Evolutionary conservation across 2,113 vertebrate genomes (phyloP), one percentile per base, ranked within the genome.

Genomic region (Tetrax tetrax): DNA sequence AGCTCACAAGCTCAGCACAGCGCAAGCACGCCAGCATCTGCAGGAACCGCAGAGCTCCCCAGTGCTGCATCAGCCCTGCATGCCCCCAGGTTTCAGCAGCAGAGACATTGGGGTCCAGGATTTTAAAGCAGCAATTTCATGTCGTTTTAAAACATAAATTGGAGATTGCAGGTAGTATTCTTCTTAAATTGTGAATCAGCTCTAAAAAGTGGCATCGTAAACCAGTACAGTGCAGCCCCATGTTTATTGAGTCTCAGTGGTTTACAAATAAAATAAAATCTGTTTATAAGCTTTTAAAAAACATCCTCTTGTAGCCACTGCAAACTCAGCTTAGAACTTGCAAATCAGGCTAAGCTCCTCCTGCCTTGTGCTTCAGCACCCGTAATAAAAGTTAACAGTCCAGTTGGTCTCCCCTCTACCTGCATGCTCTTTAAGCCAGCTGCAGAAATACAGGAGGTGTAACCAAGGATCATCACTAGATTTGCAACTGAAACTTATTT

Each of bases 221-320:
- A 90, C 35, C 27, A 87, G 47, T 25, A 35, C 8, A 59, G 48
- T 31, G 51, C 23, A 86, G 22, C 24, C 51, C 22, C 14, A 12
- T 23, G 38, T 64, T 94, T 83, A 88, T 10, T 69, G 61, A 50
- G 77, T 71, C 61, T 95, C 92, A 54, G 53, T 24, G 61, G 51
- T 63, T 95, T 89, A 77, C 43, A 81, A 94, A 93, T 68, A 90
- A 87, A 90, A 78, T 64, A 60, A 83, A 94, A 87, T 66, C 48
- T 87, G 22, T n/a, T 71, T 87, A 87, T 76, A 86, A 89, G 65
- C 51, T 91, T 81, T 83, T 63, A 29, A 72, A 89, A 95, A 37
- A 29, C 14, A 33, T 74, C 50, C 6, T 59, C 15, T 63, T 74
- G 59, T 43, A 86, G 37, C 37, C 47, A 68, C n/a, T 83, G 51